Evolutionary conservation across 2,888 invertebrate genomes (phyloP), one percentile per base, ranked within the genome.

Genomic region (Drosophila nigricruria): DNA sequence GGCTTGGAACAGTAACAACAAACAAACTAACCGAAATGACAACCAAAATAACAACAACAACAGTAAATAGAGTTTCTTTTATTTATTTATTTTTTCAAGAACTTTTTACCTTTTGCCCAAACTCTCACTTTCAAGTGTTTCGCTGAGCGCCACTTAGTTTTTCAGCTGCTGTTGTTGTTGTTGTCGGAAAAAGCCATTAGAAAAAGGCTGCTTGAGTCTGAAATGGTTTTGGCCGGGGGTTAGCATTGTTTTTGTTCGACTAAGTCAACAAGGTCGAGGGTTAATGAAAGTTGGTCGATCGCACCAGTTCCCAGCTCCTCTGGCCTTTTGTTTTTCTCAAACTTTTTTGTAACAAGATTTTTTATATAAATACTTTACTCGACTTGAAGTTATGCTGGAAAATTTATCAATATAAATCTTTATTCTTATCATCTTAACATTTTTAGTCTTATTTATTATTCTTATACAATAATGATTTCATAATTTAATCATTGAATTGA

Each of bases 71-170:
- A 85, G 59, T 64, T 71, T 75, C 58, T 70, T 74, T 84, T 86
- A 87, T 86, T 84, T 86, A 87, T 86, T 86, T 86, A 88, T 89
- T 86, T 88, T 86, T 66, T 73, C 82, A 79, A 66, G 68, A 85
- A 89, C 82, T 87, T 87, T 85, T 78, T 74, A 80, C 87, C 82
- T 87, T 87, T 86, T 80, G 42, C 70, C 63, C 76, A 30, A 49
- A 73, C 10, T 75, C 84, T 71, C 73, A 73, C 76, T 85, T 79
- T 89, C 76, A 90, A 89, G 89, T 88, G 82, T 81, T 83, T 78
- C 63, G 52, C 34, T 58, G 70, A 56, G 78, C 79, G 79, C 67
- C 89, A 89, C 79, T 89, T 89, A 75, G 86, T 73, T 87, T 47
- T 36, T 5, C 36, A 75, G 52, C 57, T 73, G 57, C 32, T 66